A percentile compares a stretch with the other conserved stretches of the same genome.
Evolutionary conservation across 2,113 vertebrate species (phyloP).

Genomic region (Rattus rattus): DNA sequence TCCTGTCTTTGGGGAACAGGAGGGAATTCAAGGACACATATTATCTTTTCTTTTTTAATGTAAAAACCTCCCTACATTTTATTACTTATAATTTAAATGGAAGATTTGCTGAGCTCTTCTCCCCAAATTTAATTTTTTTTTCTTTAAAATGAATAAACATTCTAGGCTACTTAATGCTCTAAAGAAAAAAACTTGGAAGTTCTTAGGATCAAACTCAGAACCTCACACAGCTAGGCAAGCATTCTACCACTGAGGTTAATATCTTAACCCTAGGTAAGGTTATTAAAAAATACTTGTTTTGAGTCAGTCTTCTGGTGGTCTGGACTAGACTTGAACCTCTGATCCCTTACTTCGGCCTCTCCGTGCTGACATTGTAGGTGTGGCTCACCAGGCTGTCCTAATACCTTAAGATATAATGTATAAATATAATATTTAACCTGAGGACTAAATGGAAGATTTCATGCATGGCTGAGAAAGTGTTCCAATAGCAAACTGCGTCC

Average conservation of each 20-base stretch:
- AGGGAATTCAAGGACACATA: background rate
- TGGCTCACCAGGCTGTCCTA: background rate
- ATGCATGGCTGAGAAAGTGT: background rate
- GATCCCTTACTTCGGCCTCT: background rate
- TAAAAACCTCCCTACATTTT: background rate
- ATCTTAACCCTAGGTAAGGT: background rate
- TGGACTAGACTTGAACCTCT: background rate
- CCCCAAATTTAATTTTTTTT: slow-evolving; percentile 39
- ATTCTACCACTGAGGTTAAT: background rate
- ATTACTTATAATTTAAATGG: slow-evolving; percentile 6
- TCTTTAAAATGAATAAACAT: slow-evolving; percentile 34
- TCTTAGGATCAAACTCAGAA: background rate
- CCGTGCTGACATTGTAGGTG: background rate
- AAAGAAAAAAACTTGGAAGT: background rate
- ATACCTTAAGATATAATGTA: background rate
- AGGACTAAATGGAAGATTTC: background rate
- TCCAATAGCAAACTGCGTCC: background rate
- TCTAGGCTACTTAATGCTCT: slow-evolving; percentile 21
- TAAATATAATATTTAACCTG: no score
- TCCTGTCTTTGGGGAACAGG: background rate
- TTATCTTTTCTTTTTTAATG: background rate
- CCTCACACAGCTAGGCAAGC: background rate
- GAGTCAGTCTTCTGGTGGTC: background rate
- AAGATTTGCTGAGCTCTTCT: slow-evolving; percentile 18
- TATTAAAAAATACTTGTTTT: background rate